Conservation (phyloP, 2,797 vertebrate species). For the Gymnocypris eckloni region DNA sequence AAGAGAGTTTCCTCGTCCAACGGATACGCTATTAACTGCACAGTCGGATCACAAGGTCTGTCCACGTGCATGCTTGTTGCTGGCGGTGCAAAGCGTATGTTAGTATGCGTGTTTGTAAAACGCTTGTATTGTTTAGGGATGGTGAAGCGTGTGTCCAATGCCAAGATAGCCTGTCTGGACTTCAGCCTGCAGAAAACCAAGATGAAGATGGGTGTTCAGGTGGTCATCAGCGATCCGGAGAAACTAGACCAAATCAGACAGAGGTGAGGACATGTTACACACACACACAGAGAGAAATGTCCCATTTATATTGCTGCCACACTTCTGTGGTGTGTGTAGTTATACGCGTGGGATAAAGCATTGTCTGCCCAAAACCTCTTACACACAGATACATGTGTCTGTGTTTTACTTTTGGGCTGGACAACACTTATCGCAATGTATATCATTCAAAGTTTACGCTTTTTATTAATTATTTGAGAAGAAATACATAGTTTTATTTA, state of each 20-base stretch:
- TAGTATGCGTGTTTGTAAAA: background rate
- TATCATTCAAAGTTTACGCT: background rate
- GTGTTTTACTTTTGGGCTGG: constrained; percentile 63
- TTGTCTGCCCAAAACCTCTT: constrained; percentile 52
- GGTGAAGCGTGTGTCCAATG: constrained; percentile 90
- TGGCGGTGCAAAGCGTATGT: background rate
- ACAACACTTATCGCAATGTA: constrained; percentile 53
- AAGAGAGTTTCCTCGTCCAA: constrained; percentile 92
- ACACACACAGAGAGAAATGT: constrained; percentile 39
- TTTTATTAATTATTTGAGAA: too few relatives aligned
- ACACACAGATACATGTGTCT: constrained; percentile 28
- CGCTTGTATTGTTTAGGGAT: constrained; percentile 78
- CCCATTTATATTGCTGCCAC: constrained; percentile 81
- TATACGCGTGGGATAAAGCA: constrained; percentile 83
- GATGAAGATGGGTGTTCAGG: constrained; percentile 97
- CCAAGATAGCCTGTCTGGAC: constrained; percentile 96
- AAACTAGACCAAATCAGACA: constrained; percentile 98
- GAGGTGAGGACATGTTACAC: constrained; percentile 76
- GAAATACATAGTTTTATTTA: too few relatives aligned
- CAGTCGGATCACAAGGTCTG: constrained; percentile 92
- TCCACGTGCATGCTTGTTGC: background rate
- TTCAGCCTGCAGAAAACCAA: constrained; percentile 98
- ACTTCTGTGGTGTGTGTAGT: constrained; percentile 73
- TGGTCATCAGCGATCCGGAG: constrained; percentile 93
- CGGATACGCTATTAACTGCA: constrained; percentile 94